Evolutionary conservation across 2,888 invertebrate species (phyloP).

Genomic region (Calameuta pallipes): DNA sequence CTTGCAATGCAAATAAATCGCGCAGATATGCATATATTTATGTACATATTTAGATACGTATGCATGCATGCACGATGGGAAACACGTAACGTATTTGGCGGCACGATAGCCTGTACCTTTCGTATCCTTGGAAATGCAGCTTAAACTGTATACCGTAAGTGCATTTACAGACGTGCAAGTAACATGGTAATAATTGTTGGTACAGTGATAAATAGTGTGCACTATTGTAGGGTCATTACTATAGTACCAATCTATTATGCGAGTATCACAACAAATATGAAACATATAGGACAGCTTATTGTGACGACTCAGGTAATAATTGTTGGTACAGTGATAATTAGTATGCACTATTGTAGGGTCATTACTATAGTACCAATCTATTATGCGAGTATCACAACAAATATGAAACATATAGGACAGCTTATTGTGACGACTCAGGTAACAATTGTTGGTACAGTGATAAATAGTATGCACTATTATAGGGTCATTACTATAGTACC

Average conservation of each 20-base stretch:
- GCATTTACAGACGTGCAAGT: not conserved
- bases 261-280: not conserved
- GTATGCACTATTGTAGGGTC: not conserved
- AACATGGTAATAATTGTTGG: not conserved
- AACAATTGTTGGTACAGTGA: not conserved
- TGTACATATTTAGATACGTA: not conserved
- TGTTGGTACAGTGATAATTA: not conserved
- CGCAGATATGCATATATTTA: constrained; percentile 8
- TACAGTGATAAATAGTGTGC: not conserved
- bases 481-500: not conserved
- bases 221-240: not conserved
- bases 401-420: not conserved
- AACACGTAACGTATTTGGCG: constrained; percentile 2
- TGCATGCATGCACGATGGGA: not conserved
- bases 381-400: not conserved
- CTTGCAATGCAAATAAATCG: not conserved
- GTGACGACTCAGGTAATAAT: not conserved
- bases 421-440: not conserved
- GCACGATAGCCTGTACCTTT: not conserved
- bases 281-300: not conserved
- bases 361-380: not conserved
- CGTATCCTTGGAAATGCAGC: not conserved
- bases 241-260: not conserved
- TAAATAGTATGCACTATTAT: not conserved
- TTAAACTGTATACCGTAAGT: not conserved